Evolutionary conservation across 2,797 vertebrate species (phyloP).

Genomic region (Rhabdomys pumilio): DNA sequence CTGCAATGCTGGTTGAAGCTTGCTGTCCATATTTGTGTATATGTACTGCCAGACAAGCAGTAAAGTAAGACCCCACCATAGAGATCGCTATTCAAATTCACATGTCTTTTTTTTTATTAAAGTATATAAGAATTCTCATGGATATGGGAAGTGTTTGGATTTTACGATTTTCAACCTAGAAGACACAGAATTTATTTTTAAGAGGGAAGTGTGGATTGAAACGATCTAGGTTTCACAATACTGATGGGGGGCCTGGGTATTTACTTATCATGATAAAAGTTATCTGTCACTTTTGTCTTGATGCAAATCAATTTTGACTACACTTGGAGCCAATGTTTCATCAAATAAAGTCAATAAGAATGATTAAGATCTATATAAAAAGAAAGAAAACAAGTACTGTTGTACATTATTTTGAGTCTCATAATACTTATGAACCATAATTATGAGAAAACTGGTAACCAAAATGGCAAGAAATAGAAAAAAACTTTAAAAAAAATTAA

Average conservation of each 20-base stretch:
- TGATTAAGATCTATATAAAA: conserved; percentile 59
- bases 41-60: background rate
- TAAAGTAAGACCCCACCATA: conserved; percentile 5
- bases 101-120: background rate
- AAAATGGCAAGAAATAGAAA: conserved; percentile 50
- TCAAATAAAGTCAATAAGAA: conserved; percentile 67
- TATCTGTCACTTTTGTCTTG: conserved; percentile 51
- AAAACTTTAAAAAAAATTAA: background rate
- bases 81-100: background rate
- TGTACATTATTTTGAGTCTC: conserved; percentile 52
- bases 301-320: conserved; percentile 71
- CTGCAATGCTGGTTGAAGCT: background rate
- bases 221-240: conserved; percentile 56
- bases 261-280: conserved; percentile 57
- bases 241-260: conserved; percentile 48
- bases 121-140: background rate
- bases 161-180: background rate
- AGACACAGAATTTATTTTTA: background rate
- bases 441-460: conserved; percentile 59
- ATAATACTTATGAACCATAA: conserved; percentile 45
- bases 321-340: conserved; percentile 58
- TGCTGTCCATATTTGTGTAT: background rate
- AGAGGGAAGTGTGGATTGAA: conserved; percentile 7
- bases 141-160: background rate
- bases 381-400: conserved; percentile 20